Percentiles rank a stretch among this genome's conserved stretches.
phyloP scores from a whole-genome alignment of 2,888 invertebrate species.

The Pyrrhia umbra region DNA sequence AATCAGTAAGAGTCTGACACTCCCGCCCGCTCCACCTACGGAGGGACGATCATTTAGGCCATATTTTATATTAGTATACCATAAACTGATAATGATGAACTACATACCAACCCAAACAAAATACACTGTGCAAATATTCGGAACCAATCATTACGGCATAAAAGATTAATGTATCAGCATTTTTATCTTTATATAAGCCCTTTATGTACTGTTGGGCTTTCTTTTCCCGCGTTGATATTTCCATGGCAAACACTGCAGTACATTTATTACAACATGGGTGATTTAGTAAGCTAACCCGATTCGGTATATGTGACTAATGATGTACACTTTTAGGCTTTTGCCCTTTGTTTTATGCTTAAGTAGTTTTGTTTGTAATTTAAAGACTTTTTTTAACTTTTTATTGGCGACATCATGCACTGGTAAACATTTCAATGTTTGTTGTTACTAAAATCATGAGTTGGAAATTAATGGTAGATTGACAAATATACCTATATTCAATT shows the following conservation, averaged over 20 bases:
- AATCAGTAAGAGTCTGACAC: too few species aligned
- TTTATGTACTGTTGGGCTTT: constrained; percentile 47
- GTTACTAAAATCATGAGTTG: too few species aligned
- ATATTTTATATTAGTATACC: too few species aligned
- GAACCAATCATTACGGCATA: constrained; percentile 5
- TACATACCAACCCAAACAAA: too few species aligned
- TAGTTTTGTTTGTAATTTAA: constrained; percentile 12
- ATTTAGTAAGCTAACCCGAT: constrained; percentile 61
- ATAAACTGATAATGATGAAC: too few species aligned
- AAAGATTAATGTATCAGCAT: constrained; percentile 27
- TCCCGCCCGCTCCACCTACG: too few species aligned
- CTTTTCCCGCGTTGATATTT: constrained; percentile 49
- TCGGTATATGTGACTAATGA: constrained; percentile 63
- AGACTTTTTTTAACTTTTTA: neutral
- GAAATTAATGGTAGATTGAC: neutral
- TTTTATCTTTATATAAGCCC: constrained; percentile 29
- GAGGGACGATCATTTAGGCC: too few species aligned
- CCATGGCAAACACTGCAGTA: constrained; percentile 46
- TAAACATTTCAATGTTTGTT: too few species aligned
- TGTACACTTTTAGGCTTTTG: constrained; percentile 50
- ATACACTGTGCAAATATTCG: too few species aligned
- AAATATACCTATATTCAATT: too few species aligned
- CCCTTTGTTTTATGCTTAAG: constrained; percentile 36
- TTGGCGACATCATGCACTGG: neutral
- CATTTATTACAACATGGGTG: constrained; percentile 65